Evolutionary conservation across 1,140 invertebrate genomes (phyloP).

Genomic region (Bombus haemorrhoidalis): DNA sequence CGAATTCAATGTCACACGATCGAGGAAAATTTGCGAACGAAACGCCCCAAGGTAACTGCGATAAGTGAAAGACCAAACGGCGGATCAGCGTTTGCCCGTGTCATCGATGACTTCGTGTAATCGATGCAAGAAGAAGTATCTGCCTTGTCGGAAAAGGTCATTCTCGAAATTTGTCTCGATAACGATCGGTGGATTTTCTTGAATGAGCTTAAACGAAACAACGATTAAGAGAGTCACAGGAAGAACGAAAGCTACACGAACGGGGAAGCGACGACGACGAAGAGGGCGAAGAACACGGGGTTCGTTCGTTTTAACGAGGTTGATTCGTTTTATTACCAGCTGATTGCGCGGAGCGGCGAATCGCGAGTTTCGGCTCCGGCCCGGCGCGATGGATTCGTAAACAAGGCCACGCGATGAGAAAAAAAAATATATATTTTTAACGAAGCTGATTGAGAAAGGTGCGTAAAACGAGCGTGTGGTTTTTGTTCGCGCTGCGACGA

Average conservation of each 20-base stretch:
- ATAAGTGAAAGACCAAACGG: background rate
- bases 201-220: background rate
- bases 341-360: slow-evolving; percentile 21
- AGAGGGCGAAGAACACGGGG: no score
- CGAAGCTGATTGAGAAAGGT: slow-evolving; percentile 41
- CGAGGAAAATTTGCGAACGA: background rate
- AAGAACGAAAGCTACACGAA: background rate
- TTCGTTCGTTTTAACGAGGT: slow-evolving; percentile 34
- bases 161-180: background rate
- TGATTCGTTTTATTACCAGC: slow-evolving; percentile 31
- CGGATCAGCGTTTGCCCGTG: background rate
- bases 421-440: slow-evolving; percentile 50
- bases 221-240: background rate
- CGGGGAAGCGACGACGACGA: background rate
- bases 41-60: no score
- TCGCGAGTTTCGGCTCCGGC: slow-evolving; percentile 5
- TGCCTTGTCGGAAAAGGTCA: background rate
- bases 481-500: background rate
- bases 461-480: slow-evolving; percentile 1
- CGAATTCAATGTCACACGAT: background rate
- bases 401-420: slow-evolving; percentile 8
- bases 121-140: background rate
- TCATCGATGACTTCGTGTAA: background rate
- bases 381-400: slow-evolving; percentile 36
- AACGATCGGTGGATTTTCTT: background rate